phyloP scores from a whole-genome alignment of 2,113 vertebrate genomes.

The Solea senegalensis region DNA sequence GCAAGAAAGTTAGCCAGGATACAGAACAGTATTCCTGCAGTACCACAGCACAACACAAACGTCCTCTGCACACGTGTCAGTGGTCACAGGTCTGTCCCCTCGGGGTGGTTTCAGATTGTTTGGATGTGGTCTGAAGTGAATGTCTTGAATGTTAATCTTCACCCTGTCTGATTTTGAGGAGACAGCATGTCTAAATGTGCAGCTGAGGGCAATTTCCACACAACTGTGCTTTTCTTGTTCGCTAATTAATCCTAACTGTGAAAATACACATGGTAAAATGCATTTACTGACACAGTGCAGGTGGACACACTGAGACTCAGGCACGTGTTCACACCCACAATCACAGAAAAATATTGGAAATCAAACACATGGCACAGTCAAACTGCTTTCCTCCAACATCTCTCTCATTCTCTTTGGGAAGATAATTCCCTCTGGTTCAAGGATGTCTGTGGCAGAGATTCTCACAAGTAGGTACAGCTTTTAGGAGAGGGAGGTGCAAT shows the following conservation, averaged over 20 bases:
- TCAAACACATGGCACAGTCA: no score
- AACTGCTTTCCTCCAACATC: slow-evolving; percentile 17
- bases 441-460: slow-evolving; percentile 53
- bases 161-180: slow-evolving; percentile 31
- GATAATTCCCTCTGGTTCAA: slow-evolving; percentile 48
- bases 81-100: slow-evolving; percentile 3
- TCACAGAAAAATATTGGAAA: neutral
- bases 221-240: slow-evolving; percentile 53
- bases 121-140: slow-evolving; percentile 46
- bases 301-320: no score
- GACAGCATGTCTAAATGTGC: slow-evolving; percentile 37
- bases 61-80: slow-evolving; percentile 7
- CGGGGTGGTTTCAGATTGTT: slow-evolving; percentile 17
- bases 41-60: slow-evolving; percentile 23
- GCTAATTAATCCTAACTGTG: slow-evolving; percentile 56
- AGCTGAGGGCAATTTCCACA: slow-evolving; percentile 71
- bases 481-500: slow-evolving; percentile 67
- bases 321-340: slow-evolving; percentile 36
- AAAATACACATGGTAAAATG: slow-evolving; percentile 1
- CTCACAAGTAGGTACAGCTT: slow-evolving; percentile 53
- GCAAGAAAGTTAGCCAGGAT: neutral
- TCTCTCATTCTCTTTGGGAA: slow-evolving; percentile 26
- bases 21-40: slow-evolving; percentile 21
- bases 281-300: neutral
- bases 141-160: slow-evolving; percentile 60